Evolutionary conservation across 1,140 invertebrate genomes (phyloP).

Genomic region (Lineus longissimus): DNA sequence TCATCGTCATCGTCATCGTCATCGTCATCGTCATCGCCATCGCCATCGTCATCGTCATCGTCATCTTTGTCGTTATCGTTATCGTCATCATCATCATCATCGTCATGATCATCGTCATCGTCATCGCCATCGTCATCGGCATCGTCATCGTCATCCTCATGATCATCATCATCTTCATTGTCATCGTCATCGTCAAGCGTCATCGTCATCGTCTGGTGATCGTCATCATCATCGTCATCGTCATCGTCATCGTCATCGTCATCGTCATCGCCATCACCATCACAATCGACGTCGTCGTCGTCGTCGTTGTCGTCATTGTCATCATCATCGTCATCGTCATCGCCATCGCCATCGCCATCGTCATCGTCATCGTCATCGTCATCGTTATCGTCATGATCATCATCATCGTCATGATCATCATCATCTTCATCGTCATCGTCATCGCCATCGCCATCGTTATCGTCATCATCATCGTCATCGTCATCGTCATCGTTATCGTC

Average conservation of each 20-base stretch:
- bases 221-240: constrained; percentile 19
- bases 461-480: constrained; percentile 15
- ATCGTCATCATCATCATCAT: too few species aligned
- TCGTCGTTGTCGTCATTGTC: constrained; percentile 17
- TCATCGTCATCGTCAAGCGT: constrained; percentile 17
- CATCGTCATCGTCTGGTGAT: too few species aligned
- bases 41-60: too few species aligned
- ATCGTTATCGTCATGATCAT: too few species aligned
- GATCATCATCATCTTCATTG: neutral
- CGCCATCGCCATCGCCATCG: constrained; percentile 26
- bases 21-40: too few species aligned
- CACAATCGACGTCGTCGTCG: constrained; percentile 16
- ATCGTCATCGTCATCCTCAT: neutral
- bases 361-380: constrained; percentile 12
- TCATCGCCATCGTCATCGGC: too few species aligned
- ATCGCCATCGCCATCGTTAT: constrained; percentile 11
- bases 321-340: constrained; percentile 23
- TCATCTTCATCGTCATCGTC: neutral
- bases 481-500: constrained; percentile 13
- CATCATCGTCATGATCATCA: too few species aligned
- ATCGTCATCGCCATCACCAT: constrained; percentile 19
- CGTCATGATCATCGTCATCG: too few species aligned
- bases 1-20: neutral
- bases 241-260: constrained; percentile 18
- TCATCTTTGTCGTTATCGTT: too few species aligned